phyloP scores from a whole-genome alignment of 2,888 invertebrate species.

The Tetramorium bicarinatum region DNA sequence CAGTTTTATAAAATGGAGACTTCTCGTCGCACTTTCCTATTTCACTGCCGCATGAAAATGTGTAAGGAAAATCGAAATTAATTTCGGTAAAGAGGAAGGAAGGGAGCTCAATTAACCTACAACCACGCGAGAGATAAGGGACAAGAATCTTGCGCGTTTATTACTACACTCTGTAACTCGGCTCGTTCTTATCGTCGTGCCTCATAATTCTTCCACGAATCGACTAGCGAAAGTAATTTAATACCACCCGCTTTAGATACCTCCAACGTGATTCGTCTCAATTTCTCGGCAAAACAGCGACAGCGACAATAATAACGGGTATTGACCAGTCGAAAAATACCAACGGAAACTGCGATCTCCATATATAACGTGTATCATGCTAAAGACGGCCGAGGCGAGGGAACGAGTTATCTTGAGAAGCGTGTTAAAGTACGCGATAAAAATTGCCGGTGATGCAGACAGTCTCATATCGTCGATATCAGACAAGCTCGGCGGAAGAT shows the following conservation, averaged over 20 bases:
- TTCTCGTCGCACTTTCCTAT: neutral
- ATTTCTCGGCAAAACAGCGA: slow-evolving; percentile 28
- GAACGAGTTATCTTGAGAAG: slow-evolving; percentile 39
- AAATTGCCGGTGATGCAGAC: slow-evolving; percentile 52
- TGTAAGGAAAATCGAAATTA: slow-evolving; percentile 66
- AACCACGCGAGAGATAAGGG: slow-evolving; percentile 57
- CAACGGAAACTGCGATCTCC: neutral
- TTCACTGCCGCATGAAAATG: slow-evolving; percentile 21
- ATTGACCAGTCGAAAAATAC: neutral
- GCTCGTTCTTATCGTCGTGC: slow-evolving; percentile 63
- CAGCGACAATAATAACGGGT: neutral
- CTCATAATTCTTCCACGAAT: slow-evolving; percentile 66
- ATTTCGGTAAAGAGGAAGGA: slow-evolving; percentile 63
- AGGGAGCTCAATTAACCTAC: slow-evolving; percentile 72
- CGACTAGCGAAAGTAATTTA: slow-evolving; percentile 61
- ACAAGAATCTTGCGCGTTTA: slow-evolving; percentile 71
- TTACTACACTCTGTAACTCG: slow-evolving; percentile 61
- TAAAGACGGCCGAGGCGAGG: neutral
- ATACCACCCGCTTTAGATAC: slow-evolving; percentile 52
- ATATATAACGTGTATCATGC: neutral
- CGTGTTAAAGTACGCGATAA: slow-evolving; percentile 50
- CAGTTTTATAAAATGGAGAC: slow-evolving; percentile 13
- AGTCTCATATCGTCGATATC: slow-evolving; percentile 44
- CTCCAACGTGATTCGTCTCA: slow-evolving; percentile 13
- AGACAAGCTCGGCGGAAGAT: slow-evolving; percentile 5